These are phyloP conservation scores for Phyllopteryx taeniolatus DNA, from an alignment of 2,113 vertebrate genomes.

Conservation along the genomic window DNA sequence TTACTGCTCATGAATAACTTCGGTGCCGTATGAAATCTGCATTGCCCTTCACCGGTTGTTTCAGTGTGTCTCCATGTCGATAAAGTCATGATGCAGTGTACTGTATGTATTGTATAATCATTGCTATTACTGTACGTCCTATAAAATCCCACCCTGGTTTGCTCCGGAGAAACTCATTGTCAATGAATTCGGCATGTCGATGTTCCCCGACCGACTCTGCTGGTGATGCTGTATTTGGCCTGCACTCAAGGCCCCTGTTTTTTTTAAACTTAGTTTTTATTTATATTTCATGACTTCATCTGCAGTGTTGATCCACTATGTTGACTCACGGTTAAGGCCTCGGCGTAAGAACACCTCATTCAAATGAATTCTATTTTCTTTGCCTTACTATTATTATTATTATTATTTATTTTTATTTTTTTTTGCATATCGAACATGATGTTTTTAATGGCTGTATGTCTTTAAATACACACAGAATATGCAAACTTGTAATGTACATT, in stretches of 20 bases:
- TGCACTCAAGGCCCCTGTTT: slow-evolving; percentile 22
- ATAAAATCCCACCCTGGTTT: slow-evolving; percentile 37
- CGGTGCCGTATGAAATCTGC: slow-evolving; percentile 62
- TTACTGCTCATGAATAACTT: slow-evolving; percentile 47
- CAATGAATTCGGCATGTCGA: slow-evolving; percentile 46
- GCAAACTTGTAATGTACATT: slow-evolving; percentile 83
- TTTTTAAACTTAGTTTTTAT: slow-evolving; percentile 13
- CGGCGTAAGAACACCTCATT: slow-evolving; percentile 38
- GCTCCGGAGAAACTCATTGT: slow-evolving; percentile 32
- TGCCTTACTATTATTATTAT: no score
- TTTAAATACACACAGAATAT: slow-evolving; percentile 84
- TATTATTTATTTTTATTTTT: slow-evolving; percentile 39
- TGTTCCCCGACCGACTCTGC: slow-evolving; percentile 36
- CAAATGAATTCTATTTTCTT: slow-evolving; percentile 69
- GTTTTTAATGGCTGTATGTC: slow-evolving; percentile 60
- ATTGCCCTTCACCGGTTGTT: slow-evolving; percentile 38
- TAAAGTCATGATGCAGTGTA: slow-evolving; percentile 38
- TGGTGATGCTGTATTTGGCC: slow-evolving; percentile 33
- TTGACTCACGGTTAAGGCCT: slow-evolving; percentile 23
- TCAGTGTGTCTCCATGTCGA: slow-evolving; percentile 40
- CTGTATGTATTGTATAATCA: slow-evolving; percentile 33
- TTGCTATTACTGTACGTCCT: slow-evolving; percentile 40
- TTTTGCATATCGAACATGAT: slow-evolving; percentile 69
- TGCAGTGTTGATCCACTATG: not conserved
- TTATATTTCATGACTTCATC: slow-evolving; percentile 20